These are phyloP conservation scores for Platyura marginata DNA, from an alignment of 1,140 invertebrate species.

Conservation along the genomic window DNA sequence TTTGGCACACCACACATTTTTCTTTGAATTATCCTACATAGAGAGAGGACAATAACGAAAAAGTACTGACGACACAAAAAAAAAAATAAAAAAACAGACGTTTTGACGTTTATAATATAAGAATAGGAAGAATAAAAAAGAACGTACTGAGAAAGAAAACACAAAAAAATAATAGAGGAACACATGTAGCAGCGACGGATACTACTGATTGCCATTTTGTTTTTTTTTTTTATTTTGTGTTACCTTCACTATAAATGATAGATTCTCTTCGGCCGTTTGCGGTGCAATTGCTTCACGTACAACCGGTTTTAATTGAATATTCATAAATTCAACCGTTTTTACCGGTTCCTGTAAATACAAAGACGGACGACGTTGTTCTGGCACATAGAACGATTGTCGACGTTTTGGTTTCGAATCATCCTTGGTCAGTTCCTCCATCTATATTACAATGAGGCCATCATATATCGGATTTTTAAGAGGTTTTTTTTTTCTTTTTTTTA, in stretches of 20 bases:
- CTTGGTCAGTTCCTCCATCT: slow-evolving; percentile 10
- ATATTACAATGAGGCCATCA: slow-evolving; percentile 1
- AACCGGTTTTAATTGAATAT: slow-evolving; percentile 39
- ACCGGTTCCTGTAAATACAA: slow-evolving; percentile 16
- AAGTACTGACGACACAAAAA: too few relatives aligned
- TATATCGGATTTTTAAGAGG: not conserved
- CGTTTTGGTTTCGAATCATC: slow-evolving; percentile 9
- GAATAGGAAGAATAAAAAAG: not conserved
- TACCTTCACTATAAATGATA: not conserved
- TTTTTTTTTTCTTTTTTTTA: too few relatives aligned
- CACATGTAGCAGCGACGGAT: not conserved
- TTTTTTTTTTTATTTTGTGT: not conserved
- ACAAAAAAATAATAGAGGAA: not conserved
- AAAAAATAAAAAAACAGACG: not conserved
- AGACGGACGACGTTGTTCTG: slow-evolving; percentile 19
- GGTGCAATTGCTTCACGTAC: slow-evolving; percentile 25
- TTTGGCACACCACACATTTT: too few relatives aligned
- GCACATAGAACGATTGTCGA: slow-evolving; percentile 11
- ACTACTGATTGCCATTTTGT: not conserved
- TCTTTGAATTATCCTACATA: too few relatives aligned
- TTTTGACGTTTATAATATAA: not conserved
- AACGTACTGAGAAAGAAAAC: not conserved
- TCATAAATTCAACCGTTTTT: slow-evolving; percentile 27
- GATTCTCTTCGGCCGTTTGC: slow-evolving; percentile 24
- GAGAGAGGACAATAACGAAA: too few relatives aligned